These are phyloP conservation scores for Crocodylus rhombifer DNA, from an alignment of 2,797 vertebrate genomes.

Conservation along the genomic window DNA sequence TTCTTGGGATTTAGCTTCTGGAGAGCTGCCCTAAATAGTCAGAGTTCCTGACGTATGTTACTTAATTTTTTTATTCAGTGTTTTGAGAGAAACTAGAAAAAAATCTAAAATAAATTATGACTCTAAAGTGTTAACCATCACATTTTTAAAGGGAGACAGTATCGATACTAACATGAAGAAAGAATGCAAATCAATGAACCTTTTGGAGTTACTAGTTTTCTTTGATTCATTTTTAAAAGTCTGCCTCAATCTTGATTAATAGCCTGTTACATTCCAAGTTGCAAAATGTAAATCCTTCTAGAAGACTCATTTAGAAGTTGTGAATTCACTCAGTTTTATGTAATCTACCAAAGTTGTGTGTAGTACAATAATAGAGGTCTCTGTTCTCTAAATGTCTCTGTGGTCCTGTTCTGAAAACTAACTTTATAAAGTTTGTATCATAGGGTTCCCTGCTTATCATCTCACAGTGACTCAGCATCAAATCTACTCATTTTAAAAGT, in stretches of 20 bases:
- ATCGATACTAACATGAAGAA: neutral
- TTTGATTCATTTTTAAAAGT: neutral
- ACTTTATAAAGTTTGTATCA: neutral
- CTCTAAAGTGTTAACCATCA: no score
- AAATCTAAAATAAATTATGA: neutral
- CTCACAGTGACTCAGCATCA: fast-evolving
- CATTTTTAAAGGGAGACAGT: neutral
- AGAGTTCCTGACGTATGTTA: constrained; percentile 45
- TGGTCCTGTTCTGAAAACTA: neutral
- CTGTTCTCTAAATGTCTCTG: neutral
- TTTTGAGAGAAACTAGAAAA: neutral
- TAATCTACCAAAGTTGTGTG: fast-evolving
- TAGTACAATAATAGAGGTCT: fast-evolving
- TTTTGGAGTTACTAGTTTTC: fast-evolving
- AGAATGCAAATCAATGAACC: neutral
- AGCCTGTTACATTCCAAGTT: neutral
- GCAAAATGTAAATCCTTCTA: fast-evolving
- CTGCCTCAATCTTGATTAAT: neutral
- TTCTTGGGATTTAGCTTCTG: constrained; percentile 58
- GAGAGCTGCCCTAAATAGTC: constrained; percentile 47
- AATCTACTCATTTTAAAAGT: neutral
- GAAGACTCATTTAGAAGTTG: no score
- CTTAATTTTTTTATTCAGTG: constrained; percentile 25
- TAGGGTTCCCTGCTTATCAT: neutral
- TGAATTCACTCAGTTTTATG: fast-evolving